Evolutionary conservation across 2,797 vertebrate species (phyloP).

Genomic region (Trematomus bernacchii): DNA sequence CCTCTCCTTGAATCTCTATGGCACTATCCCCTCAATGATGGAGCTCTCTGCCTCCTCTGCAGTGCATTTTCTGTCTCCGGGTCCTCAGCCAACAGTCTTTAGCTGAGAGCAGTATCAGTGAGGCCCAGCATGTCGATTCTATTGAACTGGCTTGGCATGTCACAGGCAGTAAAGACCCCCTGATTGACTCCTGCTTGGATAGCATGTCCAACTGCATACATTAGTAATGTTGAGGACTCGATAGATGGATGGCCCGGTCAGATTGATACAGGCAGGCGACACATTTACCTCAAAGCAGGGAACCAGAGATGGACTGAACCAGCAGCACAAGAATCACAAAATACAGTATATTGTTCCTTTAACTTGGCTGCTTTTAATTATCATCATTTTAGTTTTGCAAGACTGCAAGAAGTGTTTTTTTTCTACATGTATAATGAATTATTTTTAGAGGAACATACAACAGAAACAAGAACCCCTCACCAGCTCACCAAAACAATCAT

Average conservation of each 20-base stretch:
- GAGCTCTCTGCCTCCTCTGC: constrained; percentile 26
- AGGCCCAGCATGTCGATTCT: constrained; percentile 76
- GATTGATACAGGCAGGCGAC: constrained; percentile 63
- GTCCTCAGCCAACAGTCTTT: constrained; percentile 65
- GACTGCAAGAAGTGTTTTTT: background rate
- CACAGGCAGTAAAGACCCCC: constrained; percentile 80
- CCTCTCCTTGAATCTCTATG: constrained; percentile 13
- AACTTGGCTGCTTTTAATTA: background rate
- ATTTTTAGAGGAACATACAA: constrained; percentile 2
- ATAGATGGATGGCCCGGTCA: constrained; percentile 65
- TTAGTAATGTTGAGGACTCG: constrained; percentile 77
- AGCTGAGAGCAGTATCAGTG: constrained; percentile 72
- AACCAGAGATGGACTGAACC: constrained; percentile 35
- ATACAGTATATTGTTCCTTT: background rate
- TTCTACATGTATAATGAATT: constrained; percentile 6
- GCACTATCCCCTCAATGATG: constrained; percentile 7
- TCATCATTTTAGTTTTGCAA: background rate
- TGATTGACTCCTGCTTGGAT: constrained; percentile 85
- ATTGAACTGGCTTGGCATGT: constrained; percentile 80
- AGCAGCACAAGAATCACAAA: background rate
- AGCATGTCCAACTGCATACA: constrained; percentile 82
- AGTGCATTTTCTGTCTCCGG: constrained; percentile 38
- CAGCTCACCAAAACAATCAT: constrained; percentile 30
- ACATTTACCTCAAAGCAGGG: constrained; percentile 42
- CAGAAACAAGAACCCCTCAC: background rate